A percentile compares a stretch with the other conserved stretches of the same genome.
phyloP scores from a whole-genome alignment of 1,140 invertebrate species.

The Luehdorfia chinensis region DNA sequence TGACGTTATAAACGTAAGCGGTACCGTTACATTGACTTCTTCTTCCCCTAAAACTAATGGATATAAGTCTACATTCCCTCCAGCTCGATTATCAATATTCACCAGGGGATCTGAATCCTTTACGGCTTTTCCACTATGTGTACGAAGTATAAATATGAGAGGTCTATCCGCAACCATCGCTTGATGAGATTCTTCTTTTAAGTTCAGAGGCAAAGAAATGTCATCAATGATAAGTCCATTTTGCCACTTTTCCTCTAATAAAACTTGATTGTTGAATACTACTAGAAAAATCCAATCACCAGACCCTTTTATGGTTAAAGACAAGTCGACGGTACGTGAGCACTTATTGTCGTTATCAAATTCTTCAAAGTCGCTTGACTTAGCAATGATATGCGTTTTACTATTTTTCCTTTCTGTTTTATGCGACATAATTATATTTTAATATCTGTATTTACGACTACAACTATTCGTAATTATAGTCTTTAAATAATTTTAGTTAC shows the following conservation, averaged over 20 bases:
- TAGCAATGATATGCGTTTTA: conserved; percentile 25
- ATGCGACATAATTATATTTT: background rate
- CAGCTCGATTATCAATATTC: conserved; percentile 52
- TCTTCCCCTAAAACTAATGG: conserved; percentile 56
- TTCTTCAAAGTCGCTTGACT: conserved; percentile 33
- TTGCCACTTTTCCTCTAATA: conserved; percentile 51
- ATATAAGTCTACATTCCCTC: conserved; percentile 53
- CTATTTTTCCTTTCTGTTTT: background rate
- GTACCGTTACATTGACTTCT: conserved; percentile 35
- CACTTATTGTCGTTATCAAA: conserved; percentile 25
- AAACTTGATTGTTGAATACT: conserved; percentile 44
- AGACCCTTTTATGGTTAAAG: conserved; percentile 34
- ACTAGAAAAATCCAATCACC: conserved; percentile 43
- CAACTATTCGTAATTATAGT: too few species aligned
- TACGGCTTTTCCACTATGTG: conserved; percentile 34
- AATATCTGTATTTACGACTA: too few species aligned
- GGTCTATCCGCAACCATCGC: conserved; percentile 38
- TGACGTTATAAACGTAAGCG: conserved; percentile 35
- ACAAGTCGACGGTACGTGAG: conserved; percentile 33
- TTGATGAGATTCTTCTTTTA: conserved; percentile 38
- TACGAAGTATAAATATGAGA: conserved; percentile 47
- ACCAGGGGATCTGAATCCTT: conserved; percentile 57
- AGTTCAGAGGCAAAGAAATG: conserved; percentile 38
- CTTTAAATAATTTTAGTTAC: too few species aligned
- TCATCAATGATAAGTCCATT: conserved; percentile 23